Evolutionary conservation across 2,888 invertebrate species (phyloP).

Genomic region (Crepidodera aurea): DNA sequence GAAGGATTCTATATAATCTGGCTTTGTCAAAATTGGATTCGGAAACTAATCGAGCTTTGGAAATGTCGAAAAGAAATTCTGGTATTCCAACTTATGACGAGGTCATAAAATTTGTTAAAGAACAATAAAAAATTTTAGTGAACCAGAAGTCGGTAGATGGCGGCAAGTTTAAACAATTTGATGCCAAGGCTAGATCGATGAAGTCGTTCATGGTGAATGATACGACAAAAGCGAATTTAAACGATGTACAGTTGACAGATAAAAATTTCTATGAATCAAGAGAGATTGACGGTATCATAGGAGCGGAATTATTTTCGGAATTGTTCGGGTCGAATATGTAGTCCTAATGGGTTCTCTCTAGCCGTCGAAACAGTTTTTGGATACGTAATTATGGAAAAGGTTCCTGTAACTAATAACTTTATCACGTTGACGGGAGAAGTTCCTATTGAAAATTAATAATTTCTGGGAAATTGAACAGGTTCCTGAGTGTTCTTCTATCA

Average conservation of each 20-base stretch:
- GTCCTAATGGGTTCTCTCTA: not conserved
- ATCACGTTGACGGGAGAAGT: not conserved
- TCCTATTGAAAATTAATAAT: not conserved
- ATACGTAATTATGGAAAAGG: not conserved
- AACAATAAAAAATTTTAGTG: not conserved
- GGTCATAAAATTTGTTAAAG: conserved; percentile 3
- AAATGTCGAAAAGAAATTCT: not conserved
- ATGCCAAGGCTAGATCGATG: not conserved
- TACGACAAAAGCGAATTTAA: no score
- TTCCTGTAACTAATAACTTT: not conserved
- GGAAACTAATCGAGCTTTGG: conserved; percentile 1
- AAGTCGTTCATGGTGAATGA: not conserved
- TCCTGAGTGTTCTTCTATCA: not conserved
- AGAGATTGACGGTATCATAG: not conserved
- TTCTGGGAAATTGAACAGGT: not conserved
- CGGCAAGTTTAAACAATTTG: no score
- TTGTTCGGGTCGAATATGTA: not conserved
- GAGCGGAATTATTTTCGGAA: not conserved
- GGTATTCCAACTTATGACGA: conserved; percentile 4
- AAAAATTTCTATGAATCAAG: not conserved
- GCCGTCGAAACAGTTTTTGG: not conserved
- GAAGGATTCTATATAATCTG: no score
- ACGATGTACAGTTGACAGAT: not conserved
- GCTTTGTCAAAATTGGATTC: no score
- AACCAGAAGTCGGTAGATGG: not conserved